A percentile compares a stretch with the other conserved stretches of the same genome.
Evolutionary conservation across 2,113 vertebrate genomes (phyloP).

Genomic region (Phylloscopus trochiloides): DNA sequence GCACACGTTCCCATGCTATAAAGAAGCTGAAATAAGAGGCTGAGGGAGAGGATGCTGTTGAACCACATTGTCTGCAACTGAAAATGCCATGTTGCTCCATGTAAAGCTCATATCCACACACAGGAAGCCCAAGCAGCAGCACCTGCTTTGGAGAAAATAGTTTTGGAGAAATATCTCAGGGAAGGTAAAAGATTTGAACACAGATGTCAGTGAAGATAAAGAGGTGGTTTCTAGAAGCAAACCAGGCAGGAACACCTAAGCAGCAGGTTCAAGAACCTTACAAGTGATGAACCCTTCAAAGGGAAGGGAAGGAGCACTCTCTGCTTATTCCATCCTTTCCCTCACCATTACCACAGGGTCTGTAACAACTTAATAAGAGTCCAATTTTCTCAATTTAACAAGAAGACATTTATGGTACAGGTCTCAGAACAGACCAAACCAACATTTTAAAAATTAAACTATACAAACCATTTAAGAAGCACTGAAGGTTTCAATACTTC

Average conservation of each 20-base stretch:
- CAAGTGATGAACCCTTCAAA: neutral
- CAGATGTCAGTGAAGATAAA: neutral
- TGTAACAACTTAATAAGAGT: neutral
- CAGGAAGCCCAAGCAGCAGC: neutral
- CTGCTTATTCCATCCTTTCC: neutral
- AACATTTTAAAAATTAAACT: neutral
- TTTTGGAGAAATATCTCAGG: neutral
- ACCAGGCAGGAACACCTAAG: neutral
- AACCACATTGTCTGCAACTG: neutral
- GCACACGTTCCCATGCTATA: neutral
- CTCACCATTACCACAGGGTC: neutral
- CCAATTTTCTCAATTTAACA: neutral
- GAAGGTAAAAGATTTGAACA: neutral
- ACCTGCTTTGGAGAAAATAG: neutral
- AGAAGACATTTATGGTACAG: neutral
- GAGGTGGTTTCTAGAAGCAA: neutral
- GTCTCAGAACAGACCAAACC: neutral
- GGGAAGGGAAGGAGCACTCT: neutral
- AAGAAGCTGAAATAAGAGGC: neutral
- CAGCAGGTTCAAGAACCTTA: neutral
- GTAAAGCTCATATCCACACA: neutral
- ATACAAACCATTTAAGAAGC: neutral
- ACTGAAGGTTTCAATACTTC: neutral
- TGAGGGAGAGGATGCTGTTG: neutral
- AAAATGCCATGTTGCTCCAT: neutral